Evolutionary conservation across 2,888 invertebrate genomes (phyloP).

Genomic region (Sphaerophoria rueppellii): DNA sequence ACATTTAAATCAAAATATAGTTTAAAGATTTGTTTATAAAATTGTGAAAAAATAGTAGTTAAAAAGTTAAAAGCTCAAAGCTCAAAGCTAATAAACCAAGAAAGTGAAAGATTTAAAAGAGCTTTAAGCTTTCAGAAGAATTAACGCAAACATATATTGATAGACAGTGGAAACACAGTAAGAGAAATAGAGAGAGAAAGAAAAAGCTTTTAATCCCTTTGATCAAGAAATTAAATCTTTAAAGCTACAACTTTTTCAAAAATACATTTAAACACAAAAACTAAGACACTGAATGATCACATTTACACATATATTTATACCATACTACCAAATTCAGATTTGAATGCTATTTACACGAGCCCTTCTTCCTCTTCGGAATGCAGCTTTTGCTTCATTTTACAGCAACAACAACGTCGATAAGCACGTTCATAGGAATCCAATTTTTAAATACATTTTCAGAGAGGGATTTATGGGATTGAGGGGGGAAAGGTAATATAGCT

Average conservation of each 20-base stretch:
- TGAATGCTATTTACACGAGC: slow-evolving; percentile 60
- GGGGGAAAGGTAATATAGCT: slow-evolving; percentile 23
- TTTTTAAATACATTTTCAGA: neutral
- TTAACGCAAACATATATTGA: too few species aligned
- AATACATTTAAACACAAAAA: slow-evolving; percentile 39
- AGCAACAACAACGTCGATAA: slow-evolving; percentile 38
- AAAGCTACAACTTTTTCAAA: neutral
- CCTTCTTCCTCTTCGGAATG: slow-evolving; percentile 51
- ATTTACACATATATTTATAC: slow-evolving; percentile 42
- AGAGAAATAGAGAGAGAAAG: too few species aligned
- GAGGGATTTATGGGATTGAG: slow-evolving; percentile 24
- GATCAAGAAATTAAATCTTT: too few species aligned
- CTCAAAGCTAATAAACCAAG: too few species aligned
- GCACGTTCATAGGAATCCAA: slow-evolving; percentile 40
- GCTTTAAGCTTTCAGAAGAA: too few species aligned
- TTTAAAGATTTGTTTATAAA: too few species aligned
- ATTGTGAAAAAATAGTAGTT: too few species aligned
- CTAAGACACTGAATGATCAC: slow-evolving; percentile 12
- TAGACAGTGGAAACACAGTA: too few species aligned
- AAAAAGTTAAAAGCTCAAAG: too few species aligned
- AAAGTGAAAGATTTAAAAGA: too few species aligned
- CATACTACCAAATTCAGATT: slow-evolving; percentile 59
- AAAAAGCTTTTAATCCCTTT: too few species aligned
- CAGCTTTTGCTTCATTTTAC: slow-evolving; percentile 43
- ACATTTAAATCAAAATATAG: too few species aligned